Base-by-base conservation (phyloP, 2,797 vertebrate genomes). In the Alauda arvensis region DNA sequence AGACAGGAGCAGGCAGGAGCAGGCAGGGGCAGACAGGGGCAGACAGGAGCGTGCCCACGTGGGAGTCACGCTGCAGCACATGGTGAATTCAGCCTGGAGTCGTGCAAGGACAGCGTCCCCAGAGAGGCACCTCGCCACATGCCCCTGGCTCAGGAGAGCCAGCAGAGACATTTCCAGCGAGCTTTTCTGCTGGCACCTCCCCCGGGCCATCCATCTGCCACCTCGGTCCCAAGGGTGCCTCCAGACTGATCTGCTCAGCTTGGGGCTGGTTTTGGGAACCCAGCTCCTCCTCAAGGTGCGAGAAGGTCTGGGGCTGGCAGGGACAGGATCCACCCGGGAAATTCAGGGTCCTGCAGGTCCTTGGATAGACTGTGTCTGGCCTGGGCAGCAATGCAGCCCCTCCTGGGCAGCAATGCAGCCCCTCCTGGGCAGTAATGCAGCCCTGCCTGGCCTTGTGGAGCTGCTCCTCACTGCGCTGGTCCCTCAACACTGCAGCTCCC, bases 301-400 rank as follows among this genome's bases (percentile, higher is more conserved):
- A 67, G 26, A 19, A 37, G 23, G 45, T 12, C 21, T 49, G 39
- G 2, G 10, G 12, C 4, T 20, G 7, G 6, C 26, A 70, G 31
- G 16, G 3, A 2, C 25, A 28, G n/a, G 53, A 57, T 60, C 39
- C 1, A 3, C 17, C 8, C 1, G 1, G 46, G 46, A 77, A 61
- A 68, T 53, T 17, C 0, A 3, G 24, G 19, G n/a, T 83, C 19
- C 19, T 77, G 8, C 8, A 3, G 20, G 29, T 55, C 53, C 70
- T 69, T 74, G 69, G 42, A 60, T 67, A 24, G 72, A 40, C 12
- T 26, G 31, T 1, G 14, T 28, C 51, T 65, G 39, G 17, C 23
- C 51, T 46, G 56, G 52, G 28, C 24, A 49, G 25, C 8, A 49
- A 55, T 28, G 28, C 63, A 87, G 39, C 48, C 42, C 29, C 4